A percentile compares a stretch with the other conserved stretches of the same genome.
phyloP scores from a whole-genome alignment of 2,888 invertebrate genomes.

The Sminthurinus aureus region DNA sequence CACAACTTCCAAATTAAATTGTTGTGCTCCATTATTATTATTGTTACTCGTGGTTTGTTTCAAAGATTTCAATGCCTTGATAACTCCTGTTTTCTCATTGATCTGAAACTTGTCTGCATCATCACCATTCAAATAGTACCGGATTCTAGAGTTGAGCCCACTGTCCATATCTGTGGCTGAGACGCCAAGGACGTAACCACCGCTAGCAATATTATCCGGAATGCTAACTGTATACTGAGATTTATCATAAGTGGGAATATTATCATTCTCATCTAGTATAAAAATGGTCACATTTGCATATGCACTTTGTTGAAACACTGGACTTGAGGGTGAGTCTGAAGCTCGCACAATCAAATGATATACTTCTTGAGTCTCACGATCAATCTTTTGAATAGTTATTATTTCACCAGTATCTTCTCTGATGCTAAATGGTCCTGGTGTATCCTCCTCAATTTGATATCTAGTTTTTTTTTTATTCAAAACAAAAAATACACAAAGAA shows the following conservation, averaged over 20 bases:
- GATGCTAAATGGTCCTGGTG: slow-evolving; percentile 76
- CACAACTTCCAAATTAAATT: slow-evolving; percentile 75
- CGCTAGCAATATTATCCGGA: slow-evolving; percentile 82
- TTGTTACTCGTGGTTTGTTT: slow-evolving; percentile 61
- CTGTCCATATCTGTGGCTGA: slow-evolving; percentile 85
- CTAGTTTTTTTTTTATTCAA: background rate
- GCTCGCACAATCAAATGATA: slow-evolving; percentile 87
- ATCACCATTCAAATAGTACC: slow-evolving; percentile 83
- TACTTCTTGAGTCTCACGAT: slow-evolving; percentile 78
- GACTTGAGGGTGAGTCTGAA: slow-evolving; percentile 81
- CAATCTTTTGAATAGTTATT: slow-evolving; percentile 75
- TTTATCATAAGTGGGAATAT: slow-evolving; percentile 80
- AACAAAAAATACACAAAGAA: background rate
- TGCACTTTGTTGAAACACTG: slow-evolving; percentile 82
- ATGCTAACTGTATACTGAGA: slow-evolving; percentile 80
- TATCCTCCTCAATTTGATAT: slow-evolving; percentile 22
- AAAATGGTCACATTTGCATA: slow-evolving; percentile 81
- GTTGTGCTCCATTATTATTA: slow-evolving; percentile 62
- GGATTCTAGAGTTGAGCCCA: slow-evolving; percentile 83
- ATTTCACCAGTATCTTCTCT: slow-evolving; percentile 82
- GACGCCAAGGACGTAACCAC: slow-evolving; percentile 86
- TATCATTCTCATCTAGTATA: slow-evolving; percentile 86
- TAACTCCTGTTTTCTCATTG: slow-evolving; percentile 83
- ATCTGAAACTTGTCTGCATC: slow-evolving; percentile 81
- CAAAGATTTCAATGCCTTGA: slow-evolving; percentile 79